Conservation (phyloP, 2,113 vertebrate species). For the Halichoerus grypus region DNA sequence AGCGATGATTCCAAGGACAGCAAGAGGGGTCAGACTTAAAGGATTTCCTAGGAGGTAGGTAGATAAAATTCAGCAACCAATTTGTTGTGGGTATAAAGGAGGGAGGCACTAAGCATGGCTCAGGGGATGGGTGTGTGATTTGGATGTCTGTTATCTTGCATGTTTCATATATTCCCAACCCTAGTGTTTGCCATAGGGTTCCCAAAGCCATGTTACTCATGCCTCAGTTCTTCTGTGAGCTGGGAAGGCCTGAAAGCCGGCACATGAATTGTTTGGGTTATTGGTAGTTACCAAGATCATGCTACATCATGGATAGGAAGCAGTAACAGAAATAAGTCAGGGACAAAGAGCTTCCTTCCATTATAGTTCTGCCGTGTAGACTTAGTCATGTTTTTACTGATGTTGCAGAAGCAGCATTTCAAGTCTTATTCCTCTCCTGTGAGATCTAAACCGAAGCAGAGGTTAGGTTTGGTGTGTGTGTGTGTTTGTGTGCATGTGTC, state of each 20-base stretch:
- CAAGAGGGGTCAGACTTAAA: background rate
- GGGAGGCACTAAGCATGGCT: background rate
- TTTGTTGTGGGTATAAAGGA: background rate
- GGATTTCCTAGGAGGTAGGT: background rate
- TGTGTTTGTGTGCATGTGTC: background rate
- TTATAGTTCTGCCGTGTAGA: background rate
- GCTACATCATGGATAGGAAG: background rate
- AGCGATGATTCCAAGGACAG: background rate
- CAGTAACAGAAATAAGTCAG: background rate
- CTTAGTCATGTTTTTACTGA: background rate
- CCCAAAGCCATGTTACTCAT: background rate
- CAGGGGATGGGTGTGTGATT: background rate
- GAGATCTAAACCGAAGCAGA: slow-evolving; percentile 13
- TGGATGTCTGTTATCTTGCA: background rate
- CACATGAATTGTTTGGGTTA: background rate
- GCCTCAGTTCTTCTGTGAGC: background rate
- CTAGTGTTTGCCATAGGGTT: background rate
- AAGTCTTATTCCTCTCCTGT: background rate
- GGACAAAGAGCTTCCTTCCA: background rate
- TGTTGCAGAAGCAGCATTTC: background rate
- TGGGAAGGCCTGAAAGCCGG: background rate
- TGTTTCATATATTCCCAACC: background rate
- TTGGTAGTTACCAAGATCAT: background rate
- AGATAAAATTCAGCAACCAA: background rate
- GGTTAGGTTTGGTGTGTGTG: background rate